phyloP scores from a whole-genome alignment of 2,888 invertebrate genomes.

The Dromius quadrimaculatus region DNA sequence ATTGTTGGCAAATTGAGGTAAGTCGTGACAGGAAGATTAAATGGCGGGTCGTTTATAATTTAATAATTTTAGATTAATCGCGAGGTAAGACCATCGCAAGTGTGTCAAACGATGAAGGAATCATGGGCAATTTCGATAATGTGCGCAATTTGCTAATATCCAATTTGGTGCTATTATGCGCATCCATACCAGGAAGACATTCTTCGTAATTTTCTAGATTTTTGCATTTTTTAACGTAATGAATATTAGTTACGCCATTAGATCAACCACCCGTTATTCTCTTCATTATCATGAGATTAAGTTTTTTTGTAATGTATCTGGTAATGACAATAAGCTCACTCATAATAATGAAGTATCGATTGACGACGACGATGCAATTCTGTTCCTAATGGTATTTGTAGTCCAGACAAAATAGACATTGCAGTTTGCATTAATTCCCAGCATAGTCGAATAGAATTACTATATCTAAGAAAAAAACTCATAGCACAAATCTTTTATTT shows the following conservation, averaged over 20 bases:
- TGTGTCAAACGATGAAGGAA: slow-evolving; percentile 44
- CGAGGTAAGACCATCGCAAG: slow-evolving; percentile 44
- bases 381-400: too few relatives aligned
- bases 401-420: too few relatives aligned
- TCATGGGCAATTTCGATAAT: slow-evolving; percentile 43
- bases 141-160: slow-evolving; percentile 24
- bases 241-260: slow-evolving; percentile 27
- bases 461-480: too few relatives aligned
- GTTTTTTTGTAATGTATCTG: too few relatives aligned
- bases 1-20: slow-evolving; percentile 40
- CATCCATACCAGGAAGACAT: slow-evolving; percentile 27
- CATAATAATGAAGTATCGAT: too few relatives aligned
- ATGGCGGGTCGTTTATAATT: slow-evolving; percentile 48
- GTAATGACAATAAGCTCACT: too few relatives aligned
- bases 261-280: slow-evolving; percentile 1
- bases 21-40: slow-evolving; percentile 47
- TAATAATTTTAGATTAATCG: slow-evolving; percentile 50
- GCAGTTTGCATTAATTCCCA: too few relatives aligned
- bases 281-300: too few relatives aligned
- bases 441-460: too few relatives aligned
- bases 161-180: slow-evolving; percentile 28
- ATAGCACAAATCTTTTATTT: too few relatives aligned
- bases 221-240: slow-evolving; percentile 8
- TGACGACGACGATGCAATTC: too few relatives aligned
- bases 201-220: slow-evolving; percentile 15